phyloP scores from a whole-genome alignment of 1,140 invertebrate species.

The Ostrea edulis region DNA sequence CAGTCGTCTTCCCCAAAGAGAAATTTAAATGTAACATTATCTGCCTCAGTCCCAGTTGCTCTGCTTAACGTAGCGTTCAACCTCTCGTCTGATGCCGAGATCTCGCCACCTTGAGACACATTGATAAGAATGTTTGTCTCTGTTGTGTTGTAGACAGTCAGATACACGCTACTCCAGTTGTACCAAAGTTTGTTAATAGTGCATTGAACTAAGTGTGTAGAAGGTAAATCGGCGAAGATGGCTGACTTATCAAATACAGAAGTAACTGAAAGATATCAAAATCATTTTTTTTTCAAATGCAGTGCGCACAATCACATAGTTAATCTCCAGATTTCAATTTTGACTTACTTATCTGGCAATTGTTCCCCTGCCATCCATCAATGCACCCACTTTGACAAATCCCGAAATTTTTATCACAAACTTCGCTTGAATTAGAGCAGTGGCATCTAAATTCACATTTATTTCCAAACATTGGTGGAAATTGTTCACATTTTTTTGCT shows the following conservation, averaged over 20 bases:
- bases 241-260: background rate
- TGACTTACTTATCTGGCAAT: conserved; percentile 9
- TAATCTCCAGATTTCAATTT: background rate
- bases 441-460: conserved; percentile 24
- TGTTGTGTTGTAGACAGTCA: background rate
- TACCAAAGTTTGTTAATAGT: conserved; percentile 15
- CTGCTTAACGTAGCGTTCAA: background rate
- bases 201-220: background rate
- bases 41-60: background rate
- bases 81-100: background rate
- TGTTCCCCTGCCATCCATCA: background rate
- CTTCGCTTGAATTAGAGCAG: background rate
- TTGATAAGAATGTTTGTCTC: background rate
- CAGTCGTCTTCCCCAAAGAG: background rate
- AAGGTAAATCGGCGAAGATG: background rate
- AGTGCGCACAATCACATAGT: background rate
- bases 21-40: background rate
- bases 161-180: background rate
- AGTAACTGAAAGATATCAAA: background rate
- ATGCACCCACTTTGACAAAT: background rate
- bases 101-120: background rate
- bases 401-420: background rate
- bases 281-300: background rate
- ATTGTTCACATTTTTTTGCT: background rate
- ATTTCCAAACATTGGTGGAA: background rate